phyloP scores from a whole-genome alignment of 2,113 vertebrate species.

The Turnix velox region DNA sequence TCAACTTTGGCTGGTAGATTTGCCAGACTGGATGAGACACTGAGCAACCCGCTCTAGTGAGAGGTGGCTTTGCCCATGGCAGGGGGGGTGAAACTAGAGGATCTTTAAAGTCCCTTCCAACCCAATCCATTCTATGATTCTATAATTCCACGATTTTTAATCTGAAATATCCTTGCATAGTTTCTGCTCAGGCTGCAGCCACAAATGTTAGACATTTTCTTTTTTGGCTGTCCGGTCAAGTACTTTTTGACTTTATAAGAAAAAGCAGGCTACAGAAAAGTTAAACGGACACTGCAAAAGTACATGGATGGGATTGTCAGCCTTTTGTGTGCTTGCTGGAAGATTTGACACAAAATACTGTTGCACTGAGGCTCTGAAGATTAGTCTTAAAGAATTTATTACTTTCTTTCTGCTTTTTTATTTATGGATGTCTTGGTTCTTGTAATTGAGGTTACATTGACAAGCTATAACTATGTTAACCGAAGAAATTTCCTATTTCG shows the following conservation, averaged over 20 bases:
- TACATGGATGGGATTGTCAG: background rate
- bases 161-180: background rate
- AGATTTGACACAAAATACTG: background rate
- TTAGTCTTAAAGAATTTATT: background rate
- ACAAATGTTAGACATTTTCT: background rate
- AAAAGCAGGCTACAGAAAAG: background rate
- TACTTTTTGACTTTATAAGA: background rate
- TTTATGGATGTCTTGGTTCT: background rate
- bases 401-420: background rate
- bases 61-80: too few relatives aligned
- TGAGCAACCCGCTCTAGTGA: too few relatives aligned
- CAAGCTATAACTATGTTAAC: background rate
- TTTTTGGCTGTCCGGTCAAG: background rate
- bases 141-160: too few relatives aligned
- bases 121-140: too few relatives aligned
- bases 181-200: background rate
- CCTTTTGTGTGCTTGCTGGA: background rate
- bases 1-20: too few relatives aligned
- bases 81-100: too few relatives aligned
- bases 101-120: too few relatives aligned
- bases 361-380: background rate
- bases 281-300: background rate
- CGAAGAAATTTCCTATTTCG: background rate
- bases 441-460: background rate
- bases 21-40: too few relatives aligned